Evolutionary conservation across 2,113 vertebrate species (phyloP).

Genomic region (Odocoileus virginianus): DNA sequence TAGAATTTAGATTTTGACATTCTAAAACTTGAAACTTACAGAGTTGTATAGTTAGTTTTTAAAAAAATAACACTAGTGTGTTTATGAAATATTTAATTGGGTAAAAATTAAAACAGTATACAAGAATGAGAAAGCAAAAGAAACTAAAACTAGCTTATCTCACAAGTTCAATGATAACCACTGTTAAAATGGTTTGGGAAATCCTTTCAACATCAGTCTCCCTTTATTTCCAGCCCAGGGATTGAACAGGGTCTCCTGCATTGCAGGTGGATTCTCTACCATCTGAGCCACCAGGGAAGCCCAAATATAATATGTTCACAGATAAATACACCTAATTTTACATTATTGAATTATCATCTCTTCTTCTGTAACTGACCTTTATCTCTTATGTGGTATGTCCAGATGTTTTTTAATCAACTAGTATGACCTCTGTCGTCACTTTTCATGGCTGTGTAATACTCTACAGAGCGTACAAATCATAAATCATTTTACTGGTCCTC

Average conservation of each 20-base stretch:
- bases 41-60: background rate
- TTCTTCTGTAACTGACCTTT: background rate
- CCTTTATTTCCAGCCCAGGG: background rate
- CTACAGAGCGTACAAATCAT: background rate
- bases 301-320: background rate
- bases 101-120: conserved; percentile 17
- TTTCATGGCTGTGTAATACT: background rate
- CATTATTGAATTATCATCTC: background rate
- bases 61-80: background rate
- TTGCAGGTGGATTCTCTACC: background rate
- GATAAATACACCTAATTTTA: background rate
- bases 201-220: background rate
- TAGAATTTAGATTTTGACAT: background rate
- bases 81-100: background rate
- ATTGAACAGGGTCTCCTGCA: background rate
- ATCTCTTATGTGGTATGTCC: background rate
- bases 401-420: background rate
- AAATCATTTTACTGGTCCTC: background rate
- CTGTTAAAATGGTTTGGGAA: background rate
- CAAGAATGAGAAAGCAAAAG: background rate
- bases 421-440: background rate
- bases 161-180: background rate
- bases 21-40: background rate
- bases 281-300: background rate
- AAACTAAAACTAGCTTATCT: background rate